These are phyloP conservation scores for Apodemus speciosus DNA, from an alignment of 2,113 vertebrate species.

Conservation along the genomic window DNA sequence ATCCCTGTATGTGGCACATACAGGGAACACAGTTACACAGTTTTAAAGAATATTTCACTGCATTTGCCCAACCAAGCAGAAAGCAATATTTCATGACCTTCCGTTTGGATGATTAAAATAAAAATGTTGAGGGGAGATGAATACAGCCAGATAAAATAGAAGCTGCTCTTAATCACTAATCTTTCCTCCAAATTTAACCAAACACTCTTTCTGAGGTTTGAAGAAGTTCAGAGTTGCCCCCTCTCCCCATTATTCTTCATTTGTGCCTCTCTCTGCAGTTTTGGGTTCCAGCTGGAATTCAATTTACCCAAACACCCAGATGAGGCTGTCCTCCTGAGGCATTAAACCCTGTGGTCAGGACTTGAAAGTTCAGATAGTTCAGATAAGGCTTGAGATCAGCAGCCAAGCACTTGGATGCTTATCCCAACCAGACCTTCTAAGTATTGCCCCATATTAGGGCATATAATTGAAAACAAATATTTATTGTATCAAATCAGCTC, in stretches of 20 bases:
- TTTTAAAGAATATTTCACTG: slow-evolving; percentile 45
- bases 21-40: slow-evolving; percentile 30
- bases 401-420: slow-evolving; percentile 65
- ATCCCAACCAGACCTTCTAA: slow-evolving; percentile 49
- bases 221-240: slow-evolving; percentile 51
- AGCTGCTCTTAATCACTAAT: slow-evolving; percentile 62
- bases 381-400: slow-evolving; percentile 68
- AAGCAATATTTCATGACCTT: slow-evolving; percentile 69
- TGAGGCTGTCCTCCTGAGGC: slow-evolving; percentile 63
- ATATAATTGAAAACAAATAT: slow-evolving; percentile 61
- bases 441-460: slow-evolving; percentile 44
- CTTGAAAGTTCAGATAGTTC: slow-evolving; percentile 66
- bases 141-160: slow-evolving; percentile 76
- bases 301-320: slow-evolving; percentile 60
- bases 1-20: not conserved
- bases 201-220: slow-evolving; percentile 68
- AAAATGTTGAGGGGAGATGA: slow-evolving; percentile 40
- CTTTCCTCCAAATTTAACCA: slow-evolving; percentile 71
- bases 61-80: slow-evolving; percentile 30
- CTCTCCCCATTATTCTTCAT: slow-evolving; percentile 61
- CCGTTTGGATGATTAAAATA: slow-evolving; percentile 59
- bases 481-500: slow-evolving; percentile 46
- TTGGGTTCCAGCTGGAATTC: slow-evolving; percentile 75
- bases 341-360: slow-evolving; percentile 57
- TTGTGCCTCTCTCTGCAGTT: slow-evolving; percentile 75